These are phyloP conservation scores for Lucinisca nassula DNA, from an alignment of 2,888 invertebrate genomes.

Conservation along the genomic window DNA sequence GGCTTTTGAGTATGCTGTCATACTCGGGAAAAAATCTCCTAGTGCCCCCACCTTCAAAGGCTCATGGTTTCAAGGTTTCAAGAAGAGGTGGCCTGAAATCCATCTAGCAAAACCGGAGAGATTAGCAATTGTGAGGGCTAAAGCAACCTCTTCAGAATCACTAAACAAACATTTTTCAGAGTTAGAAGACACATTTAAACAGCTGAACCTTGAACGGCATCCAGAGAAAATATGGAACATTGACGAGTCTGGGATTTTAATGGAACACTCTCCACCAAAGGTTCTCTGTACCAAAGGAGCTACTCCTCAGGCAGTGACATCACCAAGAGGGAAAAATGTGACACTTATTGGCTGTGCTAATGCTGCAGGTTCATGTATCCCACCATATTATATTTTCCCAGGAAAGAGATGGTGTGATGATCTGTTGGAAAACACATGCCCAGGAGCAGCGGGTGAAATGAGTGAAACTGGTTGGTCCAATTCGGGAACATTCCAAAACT, in stretches of 20 bases:
- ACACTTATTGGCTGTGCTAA: conserved; percentile 47
- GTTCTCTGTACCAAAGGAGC: conserved; percentile 28
- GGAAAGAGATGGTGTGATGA: conserved; percentile 34
- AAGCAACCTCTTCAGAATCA: conserved; percentile 26
- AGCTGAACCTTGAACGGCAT: background rate
- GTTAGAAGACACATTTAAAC: background rate
- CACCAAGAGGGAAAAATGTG: conserved; percentile 35
- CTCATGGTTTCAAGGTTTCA: conserved; percentile 42
- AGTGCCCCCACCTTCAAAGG: conserved; percentile 8
- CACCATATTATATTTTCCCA: conserved; percentile 60
- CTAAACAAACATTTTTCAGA: conserved; percentile 33
- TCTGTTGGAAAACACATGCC: conserved; percentile 13
- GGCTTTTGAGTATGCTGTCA: conserved; percentile 45
- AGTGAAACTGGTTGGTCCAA: conserved; percentile 50
- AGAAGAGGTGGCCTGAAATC: conserved; percentile 31
- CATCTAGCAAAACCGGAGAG: conserved; percentile 33
- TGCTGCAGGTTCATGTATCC: conserved; percentile 44
- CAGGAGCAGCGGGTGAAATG: conserved; percentile 38
- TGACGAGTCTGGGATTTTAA: conserved; percentile 38
- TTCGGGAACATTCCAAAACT: conserved; percentile 27
- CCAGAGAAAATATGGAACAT: conserved; percentile 54
- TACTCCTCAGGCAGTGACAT: conserved; percentile 40
- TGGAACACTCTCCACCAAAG: conserved; percentile 35
- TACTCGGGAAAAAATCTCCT: conserved; percentile 2
- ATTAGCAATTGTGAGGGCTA: conserved; percentile 39